Percentiles rank a stretch among this genome's conserved stretches.
Evolutionary conservation across 2,797 vertebrate genomes (phyloP).

Genomic region (Eremophila alpestris): DNA sequence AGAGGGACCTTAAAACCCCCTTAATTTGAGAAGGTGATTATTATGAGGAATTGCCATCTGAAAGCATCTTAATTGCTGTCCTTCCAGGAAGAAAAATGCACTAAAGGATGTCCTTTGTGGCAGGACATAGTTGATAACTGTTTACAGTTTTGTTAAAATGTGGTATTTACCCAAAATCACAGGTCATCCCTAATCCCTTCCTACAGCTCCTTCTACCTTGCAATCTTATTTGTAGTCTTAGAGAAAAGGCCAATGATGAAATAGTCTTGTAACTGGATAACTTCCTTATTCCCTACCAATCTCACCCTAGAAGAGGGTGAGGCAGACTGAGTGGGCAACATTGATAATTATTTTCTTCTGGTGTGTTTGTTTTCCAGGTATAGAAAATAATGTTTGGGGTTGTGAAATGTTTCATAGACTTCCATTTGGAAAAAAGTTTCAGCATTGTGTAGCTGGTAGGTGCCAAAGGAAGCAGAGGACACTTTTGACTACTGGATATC

Average conservation of each 20-base stretch:
- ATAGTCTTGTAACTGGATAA: neutral
- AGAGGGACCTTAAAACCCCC: neutral
- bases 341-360: neutral
- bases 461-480: neutral
- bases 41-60: neutral
- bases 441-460: neutral
- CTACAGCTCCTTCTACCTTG: neutral
- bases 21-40: neutral
- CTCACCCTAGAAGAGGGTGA: neutral
- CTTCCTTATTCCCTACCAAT: neutral
- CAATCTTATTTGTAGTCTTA: neutral
- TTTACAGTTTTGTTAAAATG: neutral
- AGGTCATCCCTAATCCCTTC: neutral
- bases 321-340: neutral
- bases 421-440: neutral
- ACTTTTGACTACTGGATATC: neutral
- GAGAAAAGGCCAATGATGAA: constrained; percentile 11
- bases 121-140: neutral
- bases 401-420: neutral
- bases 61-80: neutral
- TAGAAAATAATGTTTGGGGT: neutral
- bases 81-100: neutral
- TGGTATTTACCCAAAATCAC: neutral
- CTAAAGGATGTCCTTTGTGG: neutral
- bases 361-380: neutral